Evolutionary conservation across 2,113 vertebrate genomes (phyloP).

Genomic region (Mobula birostris): DNA sequence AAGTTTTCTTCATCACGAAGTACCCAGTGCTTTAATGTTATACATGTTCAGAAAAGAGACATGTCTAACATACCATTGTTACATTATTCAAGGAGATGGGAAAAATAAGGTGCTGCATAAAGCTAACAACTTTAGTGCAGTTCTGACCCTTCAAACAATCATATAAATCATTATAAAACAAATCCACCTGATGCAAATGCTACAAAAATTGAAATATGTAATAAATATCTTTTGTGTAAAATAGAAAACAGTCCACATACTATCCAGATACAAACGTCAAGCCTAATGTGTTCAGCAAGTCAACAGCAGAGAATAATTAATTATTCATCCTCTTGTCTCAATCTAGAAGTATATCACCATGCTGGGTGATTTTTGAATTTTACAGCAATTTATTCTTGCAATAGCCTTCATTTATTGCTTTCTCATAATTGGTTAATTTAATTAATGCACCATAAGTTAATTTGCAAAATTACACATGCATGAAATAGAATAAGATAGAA

Average conservation of each 20-base stretch:
- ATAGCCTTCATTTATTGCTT: neutral
- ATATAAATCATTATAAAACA: neutral
- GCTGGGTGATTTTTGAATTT: neutral
- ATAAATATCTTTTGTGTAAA: neutral
- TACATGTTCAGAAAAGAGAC: neutral
- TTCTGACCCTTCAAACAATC: neutral
- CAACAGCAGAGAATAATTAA: neutral
- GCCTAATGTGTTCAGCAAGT: neutral
- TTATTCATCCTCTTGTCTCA: neutral
- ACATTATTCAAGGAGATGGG: neutral
- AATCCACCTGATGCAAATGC: neutral
- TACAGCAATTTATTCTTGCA: neutral
- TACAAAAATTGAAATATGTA: neutral
- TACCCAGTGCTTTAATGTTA: neutral
- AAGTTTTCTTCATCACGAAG: too few relatives aligned
- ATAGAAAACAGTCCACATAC: neutral
- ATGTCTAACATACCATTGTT: neutral
- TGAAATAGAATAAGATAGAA: neutral
- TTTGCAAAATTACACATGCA: neutral
- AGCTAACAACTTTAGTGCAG: neutral
- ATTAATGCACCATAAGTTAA: neutral
- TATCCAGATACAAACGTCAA: neutral
- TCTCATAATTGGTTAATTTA: neutral
- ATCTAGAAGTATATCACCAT: neutral
- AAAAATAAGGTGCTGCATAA: neutral